Conservation (phyloP, 2,113 vertebrate species). For the Willisornis vidua region DNA sequence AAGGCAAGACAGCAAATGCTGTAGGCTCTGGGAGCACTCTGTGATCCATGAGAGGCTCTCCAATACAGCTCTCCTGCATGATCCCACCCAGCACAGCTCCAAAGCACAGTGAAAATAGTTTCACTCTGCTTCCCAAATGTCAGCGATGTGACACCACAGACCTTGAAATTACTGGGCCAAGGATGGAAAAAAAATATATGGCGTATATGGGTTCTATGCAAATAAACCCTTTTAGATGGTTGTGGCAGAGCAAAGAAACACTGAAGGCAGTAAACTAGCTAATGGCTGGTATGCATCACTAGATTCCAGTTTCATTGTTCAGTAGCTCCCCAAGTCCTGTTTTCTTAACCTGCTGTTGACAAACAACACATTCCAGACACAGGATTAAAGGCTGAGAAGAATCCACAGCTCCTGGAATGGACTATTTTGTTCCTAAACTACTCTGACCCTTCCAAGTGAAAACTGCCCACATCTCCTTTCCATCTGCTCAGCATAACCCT, state of each 20-base stretch:
- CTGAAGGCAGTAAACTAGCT: background rate
- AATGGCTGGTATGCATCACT: background rate
- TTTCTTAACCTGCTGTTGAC: background rate
- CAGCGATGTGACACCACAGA: background rate
- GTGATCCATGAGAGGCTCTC: too few species aligned
- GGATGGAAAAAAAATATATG: background rate
- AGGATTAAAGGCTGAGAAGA: background rate
- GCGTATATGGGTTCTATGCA: background rate
- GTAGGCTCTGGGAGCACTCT: background rate
- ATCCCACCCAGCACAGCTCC: background rate
- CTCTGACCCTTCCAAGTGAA: background rate
- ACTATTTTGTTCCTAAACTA: background rate
- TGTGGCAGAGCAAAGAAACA: background rate
- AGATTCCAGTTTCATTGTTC: background rate
- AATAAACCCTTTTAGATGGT: background rate
- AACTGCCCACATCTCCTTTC: background rate
- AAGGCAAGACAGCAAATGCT: background rate
- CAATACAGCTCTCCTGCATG: background rate
- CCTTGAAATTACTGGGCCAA: background rate
- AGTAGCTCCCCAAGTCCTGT: background rate
- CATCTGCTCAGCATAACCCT: background rate
- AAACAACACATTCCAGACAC: background rate
- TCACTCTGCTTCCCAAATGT: background rate
- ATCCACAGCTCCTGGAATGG: rapidly evolving
- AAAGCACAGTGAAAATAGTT: background rate